Conservation (phyloP, 2,797 vertebrate genomes). For the Chrysocyon brachyurus region DNA sequence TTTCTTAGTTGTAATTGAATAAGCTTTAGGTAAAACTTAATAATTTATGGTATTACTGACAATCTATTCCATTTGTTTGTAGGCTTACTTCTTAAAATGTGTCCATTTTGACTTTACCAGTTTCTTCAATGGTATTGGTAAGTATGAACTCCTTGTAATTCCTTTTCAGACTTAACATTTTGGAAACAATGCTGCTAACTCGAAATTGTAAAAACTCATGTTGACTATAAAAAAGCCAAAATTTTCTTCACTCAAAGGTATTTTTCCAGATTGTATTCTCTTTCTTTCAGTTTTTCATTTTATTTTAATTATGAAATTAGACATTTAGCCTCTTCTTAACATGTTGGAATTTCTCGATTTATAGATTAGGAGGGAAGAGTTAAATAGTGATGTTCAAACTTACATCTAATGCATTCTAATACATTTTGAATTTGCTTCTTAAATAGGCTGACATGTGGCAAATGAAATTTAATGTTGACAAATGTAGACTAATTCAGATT, state of each 20-base stretch:
- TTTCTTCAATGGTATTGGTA: neutral
- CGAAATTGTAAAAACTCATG: neutral
- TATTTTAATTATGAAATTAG: neutral
- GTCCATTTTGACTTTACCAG: neutral
- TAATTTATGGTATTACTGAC: neutral
- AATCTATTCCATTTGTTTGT: neutral
- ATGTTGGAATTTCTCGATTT: neutral
- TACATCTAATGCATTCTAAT: slow-evolving; percentile 35
- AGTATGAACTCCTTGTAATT: neutral
- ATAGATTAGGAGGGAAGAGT: neutral
- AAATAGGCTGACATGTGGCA: slow-evolving; percentile 69
- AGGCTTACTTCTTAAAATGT: neutral
- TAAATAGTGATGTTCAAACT: slow-evolving; percentile 34
- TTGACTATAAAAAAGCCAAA: neutral
- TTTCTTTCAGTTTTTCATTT: neutral
- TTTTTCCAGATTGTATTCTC: neutral
- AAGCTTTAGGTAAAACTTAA: neutral
- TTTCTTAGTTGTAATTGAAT: neutral
- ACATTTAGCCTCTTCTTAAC: neutral
- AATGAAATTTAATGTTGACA: slow-evolving; percentile 80
- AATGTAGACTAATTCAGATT: slow-evolving; percentile 67
- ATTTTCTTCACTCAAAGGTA: neutral
- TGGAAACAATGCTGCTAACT: neutral
- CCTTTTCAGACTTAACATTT: neutral
- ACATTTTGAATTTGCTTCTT: slow-evolving; percentile 47